Base-by-base conservation (phyloP, 2,888 invertebrate genomes). In the Atethmia centrago region DNA sequence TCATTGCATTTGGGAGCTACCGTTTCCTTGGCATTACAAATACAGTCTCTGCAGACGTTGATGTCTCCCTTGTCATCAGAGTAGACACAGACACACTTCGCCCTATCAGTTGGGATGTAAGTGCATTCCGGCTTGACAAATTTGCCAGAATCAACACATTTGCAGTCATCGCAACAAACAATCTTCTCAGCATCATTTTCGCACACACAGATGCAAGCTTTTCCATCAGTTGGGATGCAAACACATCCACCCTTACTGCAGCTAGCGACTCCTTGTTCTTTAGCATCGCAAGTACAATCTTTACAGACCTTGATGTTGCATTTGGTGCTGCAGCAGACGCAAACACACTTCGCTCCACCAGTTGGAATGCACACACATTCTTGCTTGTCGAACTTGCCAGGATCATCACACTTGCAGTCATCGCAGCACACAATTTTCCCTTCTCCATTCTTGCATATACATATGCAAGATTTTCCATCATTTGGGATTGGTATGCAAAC, bases 401-500 rank as follows among this genome's bases (percentile, higher is more conserved):
- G 61, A 19, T n/a, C 67, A 59, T 45, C 69, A 16, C 85, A 85
- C 10, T 68, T 69, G 51, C 85, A 85, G n/a, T 83, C 83, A 12
- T 68, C 59, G 28, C 85, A 81, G 21, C 74, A 58, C 0, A 70
- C 84, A 66, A 65, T 74, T 58, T 28, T 71, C n/a, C 53, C 62
- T 1, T 79, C 74, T 0, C 56, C 19, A 14, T 83, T 77, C 53
- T 77, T 75, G 58, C 86, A 80, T 0, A 86, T 73, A 25, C 86
- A 86, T 10, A 84, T 72, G 55, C 77, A 82, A 25, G 75, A 61
- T 12, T 80, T 80, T 0, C 79, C 79, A 14, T 75, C 45, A 49
- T 89, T 90, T 2, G 79, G 72, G 5, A 92, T 90, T 2, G 79
- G 72, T 4, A 92, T 84, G 49, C 91, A 92, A 25, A 86, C 65